Evolutionary conservation across 2,888 invertebrate genomes (phyloP).

Genomic region (Cephus rjabovi): DNA sequence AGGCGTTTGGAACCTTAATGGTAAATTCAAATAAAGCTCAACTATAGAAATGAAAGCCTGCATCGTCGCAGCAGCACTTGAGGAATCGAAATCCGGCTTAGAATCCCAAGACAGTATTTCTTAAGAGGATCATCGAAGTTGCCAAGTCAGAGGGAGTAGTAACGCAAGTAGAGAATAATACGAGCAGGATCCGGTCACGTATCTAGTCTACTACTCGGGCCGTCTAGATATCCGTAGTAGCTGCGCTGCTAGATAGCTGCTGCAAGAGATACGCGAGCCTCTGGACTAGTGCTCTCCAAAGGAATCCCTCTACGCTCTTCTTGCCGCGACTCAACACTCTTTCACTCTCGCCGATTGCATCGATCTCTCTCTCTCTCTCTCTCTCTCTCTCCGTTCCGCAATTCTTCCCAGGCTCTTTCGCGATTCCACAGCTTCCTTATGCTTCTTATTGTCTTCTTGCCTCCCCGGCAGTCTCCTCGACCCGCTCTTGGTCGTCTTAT

Average conservation of each 20-base stretch:
- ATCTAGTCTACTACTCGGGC: no score
- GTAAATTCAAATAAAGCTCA: no score
- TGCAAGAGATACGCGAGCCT: slow-evolving; percentile 13
- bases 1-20: no score
- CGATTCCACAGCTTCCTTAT: slow-evolving; percentile 11
- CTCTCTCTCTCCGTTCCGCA: neutral
- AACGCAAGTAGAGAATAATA: no score
- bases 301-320: neutral
- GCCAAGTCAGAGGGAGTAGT: no score
- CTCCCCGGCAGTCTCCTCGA: slow-evolving; percentile 7
- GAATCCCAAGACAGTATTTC: no score
- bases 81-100: no score
- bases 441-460: slow-evolving; percentile 21
- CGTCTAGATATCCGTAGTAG: no score
- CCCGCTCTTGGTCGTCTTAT: slow-evolving; percentile 36
- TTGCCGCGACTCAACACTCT: neutral
- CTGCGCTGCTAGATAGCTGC: slow-evolving; percentile 6
- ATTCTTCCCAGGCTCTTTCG: neutral
- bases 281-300: slow-evolving; percentile 6
- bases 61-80: no score
- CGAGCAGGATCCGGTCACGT: no score
- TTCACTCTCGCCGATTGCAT: slow-evolving; percentile 10
- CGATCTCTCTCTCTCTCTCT: slow-evolving; percentile 11
- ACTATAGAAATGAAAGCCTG: no score
- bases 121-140: no score